Conservation (phyloP, 2,797 vertebrate genomes). For the Sarcoramphus papa region DNA sequence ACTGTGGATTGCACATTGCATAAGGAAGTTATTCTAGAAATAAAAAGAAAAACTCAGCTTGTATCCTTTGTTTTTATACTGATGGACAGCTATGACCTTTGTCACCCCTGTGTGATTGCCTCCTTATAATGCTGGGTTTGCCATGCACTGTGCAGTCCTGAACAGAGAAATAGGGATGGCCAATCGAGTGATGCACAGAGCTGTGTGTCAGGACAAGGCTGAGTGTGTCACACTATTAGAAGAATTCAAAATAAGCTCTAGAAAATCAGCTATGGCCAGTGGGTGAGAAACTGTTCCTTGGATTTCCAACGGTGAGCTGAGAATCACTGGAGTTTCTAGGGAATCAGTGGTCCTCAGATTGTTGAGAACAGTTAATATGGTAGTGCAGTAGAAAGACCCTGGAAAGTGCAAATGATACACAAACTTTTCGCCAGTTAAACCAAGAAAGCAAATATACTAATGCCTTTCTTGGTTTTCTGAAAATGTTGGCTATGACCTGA, state of each 20-base stretch:
- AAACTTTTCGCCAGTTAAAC: not conserved
- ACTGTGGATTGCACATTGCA: not conserved
- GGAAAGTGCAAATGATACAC: not conserved
- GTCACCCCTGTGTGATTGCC: not conserved
- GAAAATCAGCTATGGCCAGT: not conserved
- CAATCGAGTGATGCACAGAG: not conserved
- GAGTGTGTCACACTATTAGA: not conserved
- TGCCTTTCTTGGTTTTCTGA: not conserved
- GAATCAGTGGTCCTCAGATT: not conserved
- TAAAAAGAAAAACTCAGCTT: not conserved
- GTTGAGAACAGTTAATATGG: not conserved
- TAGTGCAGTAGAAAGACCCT: not conserved
- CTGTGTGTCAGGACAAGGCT: not conserved
- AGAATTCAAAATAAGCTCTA: not conserved
- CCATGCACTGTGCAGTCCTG: not conserved
- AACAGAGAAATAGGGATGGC: not conserved
- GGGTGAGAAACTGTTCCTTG: not conserved
- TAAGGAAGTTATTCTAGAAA: not conserved
- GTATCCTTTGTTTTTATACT: not conserved
- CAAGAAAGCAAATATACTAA: not conserved
- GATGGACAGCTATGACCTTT: not conserved
- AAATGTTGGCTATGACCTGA: not conserved
- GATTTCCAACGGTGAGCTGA: not conserved
- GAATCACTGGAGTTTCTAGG: not conserved
- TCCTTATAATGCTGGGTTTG: not conserved